Evolutionary conservation across 2,113 vertebrate genomes (phyloP), one percentile per base, ranked within the genome.

Genomic region (Periophthalmodon schlosseri): DNA sequence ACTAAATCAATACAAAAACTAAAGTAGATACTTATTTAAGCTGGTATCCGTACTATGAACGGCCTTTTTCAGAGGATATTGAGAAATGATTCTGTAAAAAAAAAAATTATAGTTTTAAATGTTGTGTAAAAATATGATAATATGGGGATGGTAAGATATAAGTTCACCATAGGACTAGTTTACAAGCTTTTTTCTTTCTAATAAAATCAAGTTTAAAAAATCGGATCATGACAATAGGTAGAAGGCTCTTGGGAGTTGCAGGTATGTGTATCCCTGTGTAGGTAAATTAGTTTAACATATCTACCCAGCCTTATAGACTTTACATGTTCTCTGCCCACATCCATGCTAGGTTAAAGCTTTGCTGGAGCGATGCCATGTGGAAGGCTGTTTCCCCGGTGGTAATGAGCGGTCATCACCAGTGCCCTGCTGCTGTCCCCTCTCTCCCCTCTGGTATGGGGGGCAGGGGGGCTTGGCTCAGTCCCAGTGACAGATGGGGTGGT

Each of bases 401-500:
- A 77, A 81, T 81, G 77, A 72, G 63, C 72, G 74, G 68, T 80
- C 76, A 79, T 79, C 80, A 72, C 57, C 7, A 82, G 79, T 81
- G 66, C 78, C 82, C 73, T 7, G 1, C 68, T 23, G 24, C 73
- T 80, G 76, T 61, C 69, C 61, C 69, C 61, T 56, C 0, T 1
- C 76, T 23, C 73, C 60, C 5, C 60, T 15, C 28, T 20, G 60
- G 60, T 28, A 67, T 67, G 64, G 50, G n/a, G 67, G 68, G 65
- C 81, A 36, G 60, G 64, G 78, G 73, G 70, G 68, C 83, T 84
- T 87, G 90, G 87, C 81, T 68, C 6, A 50, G n/a, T 79, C 74
- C 70, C 54, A 18, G 10, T 82, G 81, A 78, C 84, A 91, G 89
- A 91, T 91, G 86, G 87, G 77, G 72, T 54, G 74, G 78, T 86